phyloP scores from a whole-genome alignment of 2,888 invertebrate genomes.

The Diabrotica balteata region DNA sequence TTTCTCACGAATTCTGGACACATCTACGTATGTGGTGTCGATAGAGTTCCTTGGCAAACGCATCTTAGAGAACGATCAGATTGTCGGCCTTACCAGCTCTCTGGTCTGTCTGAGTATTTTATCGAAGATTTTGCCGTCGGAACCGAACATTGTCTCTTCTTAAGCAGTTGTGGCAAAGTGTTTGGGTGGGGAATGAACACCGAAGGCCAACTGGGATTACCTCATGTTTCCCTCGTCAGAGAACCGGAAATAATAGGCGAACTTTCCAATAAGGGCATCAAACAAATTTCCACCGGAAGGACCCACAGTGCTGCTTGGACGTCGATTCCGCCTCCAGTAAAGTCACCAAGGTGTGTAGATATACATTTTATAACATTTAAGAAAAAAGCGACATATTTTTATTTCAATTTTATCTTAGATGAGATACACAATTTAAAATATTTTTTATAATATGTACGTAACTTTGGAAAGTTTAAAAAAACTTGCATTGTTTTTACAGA shows the following conservation, averaged over 20 bases:
- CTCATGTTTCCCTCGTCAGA: slow-evolving; percentile 64
- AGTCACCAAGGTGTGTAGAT: slow-evolving; percentile 52
- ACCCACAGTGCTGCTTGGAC: slow-evolving; percentile 72
- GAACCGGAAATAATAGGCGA: slow-evolving; percentile 65
- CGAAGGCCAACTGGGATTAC: slow-evolving; percentile 69
- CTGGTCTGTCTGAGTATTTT: slow-evolving; percentile 60
- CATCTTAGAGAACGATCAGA: slow-evolving; percentile 61
- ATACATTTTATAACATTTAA: too few species aligned
- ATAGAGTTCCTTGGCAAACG: slow-evolving; percentile 67
- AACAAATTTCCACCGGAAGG: slow-evolving; percentile 69
- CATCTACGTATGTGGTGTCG: slow-evolving; percentile 69
- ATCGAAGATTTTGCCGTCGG: slow-evolving; percentile 69
- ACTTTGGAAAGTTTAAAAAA: too few species aligned
- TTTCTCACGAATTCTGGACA: slow-evolving; percentile 68
- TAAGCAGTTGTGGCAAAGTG: slow-evolving; percentile 66
- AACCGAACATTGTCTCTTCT: slow-evolving; percentile 67
- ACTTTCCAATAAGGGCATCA: slow-evolving; percentile 63
- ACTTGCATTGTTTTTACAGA: slow-evolving; percentile 3
- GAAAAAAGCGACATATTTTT: too few species aligned
- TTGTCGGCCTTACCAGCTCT: slow-evolving; percentile 64
- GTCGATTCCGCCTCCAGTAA: slow-evolving; percentile 62
- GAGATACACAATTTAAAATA: too few species aligned
- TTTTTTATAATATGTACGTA: too few species aligned
- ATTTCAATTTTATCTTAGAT: too few species aligned
- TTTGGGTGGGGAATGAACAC: slow-evolving; percentile 71